Conservation (phyloP, 2,888 invertebrate genomes). For the Autographa pulchrina region DNA sequence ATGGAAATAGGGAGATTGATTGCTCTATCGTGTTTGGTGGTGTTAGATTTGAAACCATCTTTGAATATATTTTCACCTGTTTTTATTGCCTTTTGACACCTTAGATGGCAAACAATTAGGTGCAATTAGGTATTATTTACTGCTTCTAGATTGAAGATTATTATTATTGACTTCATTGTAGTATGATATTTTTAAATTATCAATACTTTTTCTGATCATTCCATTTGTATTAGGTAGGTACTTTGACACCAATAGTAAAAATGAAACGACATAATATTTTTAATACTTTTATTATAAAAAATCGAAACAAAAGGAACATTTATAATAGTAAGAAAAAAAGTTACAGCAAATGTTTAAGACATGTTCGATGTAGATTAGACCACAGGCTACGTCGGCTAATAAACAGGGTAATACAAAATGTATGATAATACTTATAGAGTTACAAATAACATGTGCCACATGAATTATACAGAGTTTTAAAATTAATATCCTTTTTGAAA, state of each 20-base stretch:
- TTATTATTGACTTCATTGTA: neutral
- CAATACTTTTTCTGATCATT: too few species aligned
- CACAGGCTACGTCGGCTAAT: slow-evolving; percentile 35
- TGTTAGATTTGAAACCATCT: neutral
- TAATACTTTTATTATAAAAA: slow-evolving; percentile 62
- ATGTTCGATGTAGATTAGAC: slow-evolving; percentile 43
- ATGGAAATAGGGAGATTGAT: slow-evolving; percentile 12
- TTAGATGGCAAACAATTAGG: slow-evolving; percentile 10
- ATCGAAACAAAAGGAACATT: slow-evolving; percentile 68
- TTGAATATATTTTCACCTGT: neutral
- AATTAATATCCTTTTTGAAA: neutral
- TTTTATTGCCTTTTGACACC: neutral
- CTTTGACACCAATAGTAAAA: neutral
- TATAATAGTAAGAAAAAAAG: slow-evolving; percentile 56
- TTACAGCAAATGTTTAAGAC: slow-evolving; percentile 50
- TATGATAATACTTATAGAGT: slow-evolving; percentile 3
- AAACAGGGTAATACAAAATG: slow-evolving; percentile 6
- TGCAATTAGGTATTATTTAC: neutral
- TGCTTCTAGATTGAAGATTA: neutral
- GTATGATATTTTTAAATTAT: neutral
- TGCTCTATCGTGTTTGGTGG: slow-evolving; percentile 4
- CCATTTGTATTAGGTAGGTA: too few species aligned
- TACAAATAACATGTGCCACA: neutral
- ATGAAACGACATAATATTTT: slow-evolving; percentile 24
- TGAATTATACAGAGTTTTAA: neutral